Evolutionary conservation across 1,140 invertebrate species (phyloP).

Genomic region (Drosophila ercepeae): DNA sequence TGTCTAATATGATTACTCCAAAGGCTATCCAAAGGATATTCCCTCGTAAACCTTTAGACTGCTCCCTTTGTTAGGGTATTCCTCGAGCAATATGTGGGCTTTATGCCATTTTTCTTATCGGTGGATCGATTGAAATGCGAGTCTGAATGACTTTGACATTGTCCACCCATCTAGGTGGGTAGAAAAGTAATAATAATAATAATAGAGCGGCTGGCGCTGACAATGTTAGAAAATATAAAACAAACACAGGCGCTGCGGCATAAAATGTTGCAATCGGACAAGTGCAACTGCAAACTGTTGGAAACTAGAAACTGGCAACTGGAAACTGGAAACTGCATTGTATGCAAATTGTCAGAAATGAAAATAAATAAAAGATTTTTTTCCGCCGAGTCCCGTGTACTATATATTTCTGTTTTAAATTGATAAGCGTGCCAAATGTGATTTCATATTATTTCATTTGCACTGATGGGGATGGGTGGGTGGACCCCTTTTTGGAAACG

Average conservation of each 20-base stretch:
- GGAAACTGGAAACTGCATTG: constrained; percentile 58
- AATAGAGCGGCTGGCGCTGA: background rate
- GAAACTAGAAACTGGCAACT: constrained; percentile 14
- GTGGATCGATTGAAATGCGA: constrained; percentile 54
- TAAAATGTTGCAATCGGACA: constrained; percentile 18
- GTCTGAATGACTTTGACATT: constrained; percentile 63
- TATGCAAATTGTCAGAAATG: constrained; percentile 61
- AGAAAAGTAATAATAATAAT: constrained; percentile 30
- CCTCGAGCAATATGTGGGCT: background rate
- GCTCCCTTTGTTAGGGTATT: background rate
- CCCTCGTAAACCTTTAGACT: no score
- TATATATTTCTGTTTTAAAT: constrained; percentile 33
- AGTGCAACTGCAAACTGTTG: constrained; percentile 7
- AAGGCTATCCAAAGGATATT: no score
- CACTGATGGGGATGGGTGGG: background rate
- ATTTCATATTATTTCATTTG: constrained; percentile 20
- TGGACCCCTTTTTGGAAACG: no score
- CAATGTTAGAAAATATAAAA: constrained; percentile 18
- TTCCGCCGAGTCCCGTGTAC: constrained; percentile 17
- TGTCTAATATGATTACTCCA: no score
- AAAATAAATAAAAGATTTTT: constrained; percentile 35
- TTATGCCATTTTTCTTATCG: constrained; percentile 12
- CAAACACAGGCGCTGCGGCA: constrained; percentile 7
- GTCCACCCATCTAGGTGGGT: constrained; percentile 40
- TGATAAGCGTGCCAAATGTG: constrained; percentile 60